Evolutionary conservation across 2,797 vertebrate genomes (phyloP), one percentile per base, ranked within the genome.

Genomic region (Spinus olivaceus): DNA sequence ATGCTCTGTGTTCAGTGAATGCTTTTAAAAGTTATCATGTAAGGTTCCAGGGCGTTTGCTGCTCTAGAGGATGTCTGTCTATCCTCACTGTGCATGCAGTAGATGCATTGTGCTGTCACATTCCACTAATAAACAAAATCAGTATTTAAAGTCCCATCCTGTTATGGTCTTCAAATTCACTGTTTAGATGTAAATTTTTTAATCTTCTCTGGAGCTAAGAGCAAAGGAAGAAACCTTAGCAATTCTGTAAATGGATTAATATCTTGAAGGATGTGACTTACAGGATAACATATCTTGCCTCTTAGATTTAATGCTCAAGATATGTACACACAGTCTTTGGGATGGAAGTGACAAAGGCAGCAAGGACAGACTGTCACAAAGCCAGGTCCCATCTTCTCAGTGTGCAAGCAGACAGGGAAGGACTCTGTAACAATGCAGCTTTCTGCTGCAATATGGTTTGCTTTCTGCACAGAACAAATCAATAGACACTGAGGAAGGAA

Each of bases 101-200:
- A 66, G 60, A 12, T 88, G 81, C 44, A 91, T 88, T 54, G 47
- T 83, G 35, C 56, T 25, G 5, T 88, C 70, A 46, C 74, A n/a
- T 92, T 53, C 59, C 78, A n/a, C 87, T 91, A 88, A 70, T 64
- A 85, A 74, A 72, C 59, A 92, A 95, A 96, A 95, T 73, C 60
- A 50, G 4, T 92, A 46, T 91, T 96, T 94, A 59, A 92, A 90
- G 50, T 54, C 56, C 27, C 63, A 50, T 74, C 54, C 23, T 76
- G 67, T 76, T 81, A 66, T 0, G 0, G 22, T 56, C 60, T 79
- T 92, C 70, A 81, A 60, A 46, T 83, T 90, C 79, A 81, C 50
- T 44, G 79, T 92, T 95, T 88, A 89, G 60, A 51, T 86, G 74
- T 78, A 50, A 54, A 53, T 88, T 96, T 94, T 96, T 93, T 39